phyloP scores from a whole-genome alignment of 2,888 invertebrate species.

The Eristalis arbustorum region DNA sequence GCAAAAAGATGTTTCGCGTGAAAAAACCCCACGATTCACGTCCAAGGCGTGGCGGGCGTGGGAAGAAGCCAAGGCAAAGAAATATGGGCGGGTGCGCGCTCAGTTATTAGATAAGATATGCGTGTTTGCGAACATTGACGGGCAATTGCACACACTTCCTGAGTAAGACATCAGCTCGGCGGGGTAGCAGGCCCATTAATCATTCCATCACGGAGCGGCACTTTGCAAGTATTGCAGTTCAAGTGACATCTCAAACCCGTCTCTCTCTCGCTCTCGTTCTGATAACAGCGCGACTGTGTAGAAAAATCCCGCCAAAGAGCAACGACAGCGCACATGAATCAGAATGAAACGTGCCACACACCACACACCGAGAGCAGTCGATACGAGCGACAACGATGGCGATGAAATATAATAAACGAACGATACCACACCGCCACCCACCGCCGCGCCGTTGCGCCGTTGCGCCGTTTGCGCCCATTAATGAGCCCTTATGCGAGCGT shows the following conservation, averaged over 20 bases:
- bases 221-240: background rate
- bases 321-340: background rate
- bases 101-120: background rate
- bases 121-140: background rate
- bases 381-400: background rate
- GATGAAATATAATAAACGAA: conserved; percentile 31
- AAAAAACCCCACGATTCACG: background rate
- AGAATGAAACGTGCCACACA: conserved; percentile 15
- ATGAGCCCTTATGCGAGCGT: conserved; percentile 20
- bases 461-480: conserved; percentile 18
- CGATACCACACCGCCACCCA: background rate
- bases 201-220: background rate
- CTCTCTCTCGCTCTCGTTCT: background rate
- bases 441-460: background rate
- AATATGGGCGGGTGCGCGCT: background rate
- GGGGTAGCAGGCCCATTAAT: background rate
- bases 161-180: background rate
- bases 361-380: background rate
- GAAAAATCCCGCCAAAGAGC: conserved; percentile 1
- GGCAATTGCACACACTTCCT: background rate
- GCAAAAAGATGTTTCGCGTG: background rate
- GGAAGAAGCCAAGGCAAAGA: background rate
- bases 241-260: background rate
- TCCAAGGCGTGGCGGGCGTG: background rate
- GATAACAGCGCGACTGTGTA: background rate